Conservation (phyloP, 2,113 vertebrate species). For the Nettapus auritus region DNA sequence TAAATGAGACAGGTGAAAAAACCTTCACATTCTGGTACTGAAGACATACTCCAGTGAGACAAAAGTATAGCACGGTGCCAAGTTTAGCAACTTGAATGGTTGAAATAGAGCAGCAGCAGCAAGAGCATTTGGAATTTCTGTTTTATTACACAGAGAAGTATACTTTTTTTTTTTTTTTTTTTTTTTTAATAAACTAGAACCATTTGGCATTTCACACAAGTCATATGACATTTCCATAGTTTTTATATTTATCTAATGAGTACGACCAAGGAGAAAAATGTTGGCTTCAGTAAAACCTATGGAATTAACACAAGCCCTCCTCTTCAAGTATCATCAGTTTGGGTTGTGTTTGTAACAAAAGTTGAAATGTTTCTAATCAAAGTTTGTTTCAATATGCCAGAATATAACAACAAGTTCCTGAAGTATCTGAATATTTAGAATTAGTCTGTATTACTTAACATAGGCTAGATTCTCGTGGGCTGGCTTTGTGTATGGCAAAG, state of each 20-base stretch:
- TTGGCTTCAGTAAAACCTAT: not conserved
- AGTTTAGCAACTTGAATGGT: not conserved
- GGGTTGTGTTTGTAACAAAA: not conserved
- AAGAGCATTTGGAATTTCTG: not conserved
- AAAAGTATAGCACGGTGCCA: not conserved
- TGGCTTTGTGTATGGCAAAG: not conserved
- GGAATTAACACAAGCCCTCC: not conserved
- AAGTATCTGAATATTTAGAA: not conserved
- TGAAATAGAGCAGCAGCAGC: constrained; percentile 2
- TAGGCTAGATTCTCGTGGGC: not conserved
- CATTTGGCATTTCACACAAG: constrained; percentile 28
- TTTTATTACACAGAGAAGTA: constrained; percentile 35
- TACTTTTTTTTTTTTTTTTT: not conserved
- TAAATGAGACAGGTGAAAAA: not conserved
- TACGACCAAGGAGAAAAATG: not conserved
- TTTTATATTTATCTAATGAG: not conserved
- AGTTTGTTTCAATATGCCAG: not conserved
- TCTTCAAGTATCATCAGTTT: not conserved
- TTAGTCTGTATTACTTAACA: not conserved
- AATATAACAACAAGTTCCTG: not conserved
- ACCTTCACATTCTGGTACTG: not conserved
- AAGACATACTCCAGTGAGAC: not conserved
- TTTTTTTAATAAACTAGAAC: not conserved
- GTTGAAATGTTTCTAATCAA: not conserved
- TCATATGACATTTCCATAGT: not conserved